Evolutionary conservation across 1,140 invertebrate species (phyloP).

Genomic region (Muscidifurax raptorellus): DNA sequence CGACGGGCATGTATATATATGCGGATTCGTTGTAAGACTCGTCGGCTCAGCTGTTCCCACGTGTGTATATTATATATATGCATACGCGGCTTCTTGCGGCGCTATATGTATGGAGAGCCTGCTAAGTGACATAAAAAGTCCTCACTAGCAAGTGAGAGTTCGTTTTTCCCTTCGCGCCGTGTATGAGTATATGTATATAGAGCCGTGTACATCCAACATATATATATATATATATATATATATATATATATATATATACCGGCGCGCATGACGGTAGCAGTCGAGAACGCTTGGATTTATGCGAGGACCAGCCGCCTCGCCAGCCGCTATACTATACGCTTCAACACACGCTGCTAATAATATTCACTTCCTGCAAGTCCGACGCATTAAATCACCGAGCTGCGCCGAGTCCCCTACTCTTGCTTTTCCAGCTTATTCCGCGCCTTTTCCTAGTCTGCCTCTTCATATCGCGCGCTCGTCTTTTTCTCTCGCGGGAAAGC

Average conservation of each 20-base stretch:
- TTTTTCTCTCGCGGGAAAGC: constrained; percentile 38
- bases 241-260: too few species aligned
- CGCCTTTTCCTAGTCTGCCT: constrained; percentile 43
- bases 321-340: constrained; percentile 7
- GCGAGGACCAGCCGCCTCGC: constrained; percentile 30
- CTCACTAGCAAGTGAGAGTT: not conserved
- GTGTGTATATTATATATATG: not conserved
- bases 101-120: not conserved
- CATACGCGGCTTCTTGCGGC: not conserved
- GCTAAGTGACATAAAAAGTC: constrained; percentile 37
- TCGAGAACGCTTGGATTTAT: not conserved
- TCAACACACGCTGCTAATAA: constrained; percentile 63
- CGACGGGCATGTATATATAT: not conserved
- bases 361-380: constrained; percentile 68
- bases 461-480: constrained; percentile 26
- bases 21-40: too few species aligned
- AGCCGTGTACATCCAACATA: too few species aligned
- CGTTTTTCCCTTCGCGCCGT: not conserved
- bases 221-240: too few species aligned
- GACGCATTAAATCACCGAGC: constrained; percentile 61
- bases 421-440: constrained; percentile 62
- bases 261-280: not conserved
- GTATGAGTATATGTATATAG: too few species aligned
- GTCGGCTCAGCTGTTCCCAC: not conserved
- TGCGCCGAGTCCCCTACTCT: not conserved